phyloP scores from a whole-genome alignment of 2,113 vertebrate genomes.

The Hyperoodon ampullatus region DNA sequence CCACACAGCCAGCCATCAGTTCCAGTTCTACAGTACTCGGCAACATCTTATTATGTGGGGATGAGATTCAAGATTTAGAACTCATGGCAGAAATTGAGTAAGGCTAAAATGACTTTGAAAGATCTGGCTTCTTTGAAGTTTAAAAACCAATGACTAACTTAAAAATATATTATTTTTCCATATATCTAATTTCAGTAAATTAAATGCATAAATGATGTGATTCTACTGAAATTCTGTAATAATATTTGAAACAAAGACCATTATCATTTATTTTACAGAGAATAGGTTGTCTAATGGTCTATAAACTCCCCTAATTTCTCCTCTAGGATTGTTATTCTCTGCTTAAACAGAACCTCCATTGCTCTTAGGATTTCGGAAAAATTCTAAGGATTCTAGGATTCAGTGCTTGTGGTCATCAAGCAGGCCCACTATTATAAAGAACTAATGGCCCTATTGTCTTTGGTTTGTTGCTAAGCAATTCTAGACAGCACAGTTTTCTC shows the following conservation, averaged over 20 bases:
- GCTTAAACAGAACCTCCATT: neutral
- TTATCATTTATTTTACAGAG: slow-evolving; percentile 12
- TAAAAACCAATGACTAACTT: neutral
- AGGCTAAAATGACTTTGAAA: neutral
- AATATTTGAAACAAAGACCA: neutral
- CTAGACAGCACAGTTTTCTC: neutral
- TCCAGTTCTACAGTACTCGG: neutral
- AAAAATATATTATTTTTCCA: neutral
- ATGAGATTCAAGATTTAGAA: neutral
- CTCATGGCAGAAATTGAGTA: neutral
- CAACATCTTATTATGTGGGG: neutral
- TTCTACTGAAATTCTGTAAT: neutral
- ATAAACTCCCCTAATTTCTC: neutral
- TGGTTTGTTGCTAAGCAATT: neutral
- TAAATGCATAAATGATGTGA: neutral
- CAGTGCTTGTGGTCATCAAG: neutral
- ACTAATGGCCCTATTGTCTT: neutral
- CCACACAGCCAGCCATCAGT: neutral
- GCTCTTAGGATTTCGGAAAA: slow-evolving; percentile 5
- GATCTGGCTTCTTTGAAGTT: neutral
- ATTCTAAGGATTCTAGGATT: neutral
- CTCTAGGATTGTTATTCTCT: neutral
- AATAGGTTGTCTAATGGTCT: neutral
- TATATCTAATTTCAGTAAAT: neutral
- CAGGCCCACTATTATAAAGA: neutral